Evolutionary conservation across 2,797 vertebrate genomes (phyloP).

Genomic region (Sarcophilus harrisii): DNA sequence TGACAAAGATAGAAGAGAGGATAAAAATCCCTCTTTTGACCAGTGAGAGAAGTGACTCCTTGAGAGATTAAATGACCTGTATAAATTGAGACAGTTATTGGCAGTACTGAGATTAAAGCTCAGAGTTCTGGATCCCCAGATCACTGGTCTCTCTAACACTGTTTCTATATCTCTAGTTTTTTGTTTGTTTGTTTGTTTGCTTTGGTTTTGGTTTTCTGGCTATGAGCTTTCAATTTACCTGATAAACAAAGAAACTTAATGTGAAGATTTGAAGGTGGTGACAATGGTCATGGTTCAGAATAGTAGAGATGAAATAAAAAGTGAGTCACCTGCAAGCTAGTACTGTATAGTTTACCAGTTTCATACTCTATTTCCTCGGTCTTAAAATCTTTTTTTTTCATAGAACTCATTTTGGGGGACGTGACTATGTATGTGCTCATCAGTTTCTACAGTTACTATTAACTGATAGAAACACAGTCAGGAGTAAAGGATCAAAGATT

Average conservation of each 20-base stretch:
- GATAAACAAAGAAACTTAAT: not conserved
- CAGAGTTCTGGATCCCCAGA: not conserved
- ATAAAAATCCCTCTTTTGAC: not conserved
- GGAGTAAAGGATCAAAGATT: slow-evolving; percentile 58
- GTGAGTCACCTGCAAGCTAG: not conserved
- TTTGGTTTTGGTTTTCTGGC: not conserved
- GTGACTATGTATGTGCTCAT: not conserved
- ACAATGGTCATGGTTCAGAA: not conserved
- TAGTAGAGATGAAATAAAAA: not conserved
- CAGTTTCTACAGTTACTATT: not conserved
- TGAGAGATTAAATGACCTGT: not conserved
- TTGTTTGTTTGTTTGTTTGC: no score
- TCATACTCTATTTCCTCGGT: not conserved
- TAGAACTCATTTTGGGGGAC: slow-evolving; percentile 8
- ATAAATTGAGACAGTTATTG: not conserved
- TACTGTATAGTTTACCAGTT: not conserved
- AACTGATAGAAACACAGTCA: slow-evolving; percentile 39
- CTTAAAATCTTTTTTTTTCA: not conserved
- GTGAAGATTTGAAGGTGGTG: slow-evolving; percentile 10
- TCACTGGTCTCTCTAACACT: not conserved
- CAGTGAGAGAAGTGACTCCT: not conserved
- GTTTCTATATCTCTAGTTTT: not conserved
- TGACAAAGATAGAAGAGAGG: not conserved
- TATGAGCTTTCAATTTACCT: not conserved
- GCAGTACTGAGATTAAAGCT: not conserved